Conservation (phyloP, 2,888 invertebrate genomes). For the Tiliacea citrago region DNA sequence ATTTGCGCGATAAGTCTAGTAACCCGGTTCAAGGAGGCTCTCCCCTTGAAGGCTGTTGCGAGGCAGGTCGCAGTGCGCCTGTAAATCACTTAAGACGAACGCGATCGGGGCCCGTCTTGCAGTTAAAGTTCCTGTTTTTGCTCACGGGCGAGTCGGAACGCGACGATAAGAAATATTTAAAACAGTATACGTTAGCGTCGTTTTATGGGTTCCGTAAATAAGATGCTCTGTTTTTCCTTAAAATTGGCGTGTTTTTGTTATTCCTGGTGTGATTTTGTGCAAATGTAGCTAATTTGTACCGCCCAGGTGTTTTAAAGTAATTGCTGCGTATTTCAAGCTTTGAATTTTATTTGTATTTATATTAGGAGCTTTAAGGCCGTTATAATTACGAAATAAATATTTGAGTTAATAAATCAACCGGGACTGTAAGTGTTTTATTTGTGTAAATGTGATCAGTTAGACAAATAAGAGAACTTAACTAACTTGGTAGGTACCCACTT, state of each 20-base stretch:
- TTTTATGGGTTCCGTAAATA: constrained; percentile 68
- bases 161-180: constrained; percentile 83
- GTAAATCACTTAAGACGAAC: constrained; percentile 88
- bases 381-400: constrained; percentile 3
- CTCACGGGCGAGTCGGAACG: constrained; percentile 78
- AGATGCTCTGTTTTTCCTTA: constrained; percentile 60
- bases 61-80: constrained; percentile 83
- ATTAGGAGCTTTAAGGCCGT: neutral
- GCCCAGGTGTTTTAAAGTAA: constrained; percentile 42
- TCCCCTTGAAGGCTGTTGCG: constrained; percentile 74
- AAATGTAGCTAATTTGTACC: constrained; percentile 53
- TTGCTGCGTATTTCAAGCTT: constrained; percentile 26
- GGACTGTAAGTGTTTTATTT: neutral
- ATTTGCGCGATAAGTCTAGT: constrained; percentile 77
- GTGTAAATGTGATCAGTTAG: neutral
- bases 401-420: neutral
- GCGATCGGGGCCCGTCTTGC: constrained; percentile 75
- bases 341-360: constrained; percentile 31
- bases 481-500: neutral
- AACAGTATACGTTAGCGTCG: constrained; percentile 76
- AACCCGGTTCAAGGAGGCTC: constrained; percentile 77
- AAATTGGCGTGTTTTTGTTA: constrained; percentile 52
- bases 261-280: constrained; percentile 52
- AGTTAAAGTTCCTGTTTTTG: constrained; percentile 86
- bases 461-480: neutral